Conservation (phyloP, 2,113 vertebrate genomes). For the Sinocyclocheilus rhinocerous region DNA sequence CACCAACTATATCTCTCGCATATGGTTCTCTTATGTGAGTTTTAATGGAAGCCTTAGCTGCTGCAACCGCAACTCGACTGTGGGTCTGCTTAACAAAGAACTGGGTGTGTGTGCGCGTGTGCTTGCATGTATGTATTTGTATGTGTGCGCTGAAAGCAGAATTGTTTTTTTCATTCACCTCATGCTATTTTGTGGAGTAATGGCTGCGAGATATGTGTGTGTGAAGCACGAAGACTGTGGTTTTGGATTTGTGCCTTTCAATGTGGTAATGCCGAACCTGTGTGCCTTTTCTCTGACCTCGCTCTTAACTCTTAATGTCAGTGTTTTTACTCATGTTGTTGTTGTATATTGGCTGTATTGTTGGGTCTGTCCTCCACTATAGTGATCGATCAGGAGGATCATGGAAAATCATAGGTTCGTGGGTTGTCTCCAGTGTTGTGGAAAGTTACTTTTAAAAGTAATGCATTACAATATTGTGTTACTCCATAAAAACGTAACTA, state of each 20-base stretch:
- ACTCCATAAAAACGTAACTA: too few relatives aligned
- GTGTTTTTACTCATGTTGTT: not conserved
- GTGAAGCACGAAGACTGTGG: not conserved
- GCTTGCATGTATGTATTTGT: slow-evolving; percentile 61
- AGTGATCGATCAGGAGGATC: not conserved
- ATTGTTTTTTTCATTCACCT: slow-evolving; percentile 24
- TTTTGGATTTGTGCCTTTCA: slow-evolving; percentile 49
- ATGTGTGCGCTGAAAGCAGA: slow-evolving; percentile 50
- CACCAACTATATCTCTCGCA: slow-evolving; percentile 49
- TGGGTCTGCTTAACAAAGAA: slow-evolving; percentile 50
- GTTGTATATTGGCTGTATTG: not conserved
- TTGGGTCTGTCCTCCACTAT: not conserved
- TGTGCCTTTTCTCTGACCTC: slow-evolving; percentile 32
- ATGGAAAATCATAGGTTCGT: not conserved
- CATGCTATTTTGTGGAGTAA: slow-evolving; percentile 43
- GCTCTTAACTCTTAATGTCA: not conserved
- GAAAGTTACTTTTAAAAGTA: too few relatives aligned
- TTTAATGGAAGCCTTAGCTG: slow-evolving; percentile 52
- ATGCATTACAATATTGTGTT: too few relatives aligned
- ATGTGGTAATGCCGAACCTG: slow-evolving; percentile 37
- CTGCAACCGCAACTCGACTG: slow-evolving; percentile 49
- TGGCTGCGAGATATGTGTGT: slow-evolving; percentile 24
- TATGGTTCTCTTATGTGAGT: slow-evolving; percentile 49
- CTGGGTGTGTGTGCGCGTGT: slow-evolving; percentile 47
- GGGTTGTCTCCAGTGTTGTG: too few relatives aligned